Percentiles rank a stretch among this genome's conserved stretches.
Evolutionary conservation across 2,888 invertebrate species (phyloP).

Genomic region (Prosapia bicincta): DNA sequence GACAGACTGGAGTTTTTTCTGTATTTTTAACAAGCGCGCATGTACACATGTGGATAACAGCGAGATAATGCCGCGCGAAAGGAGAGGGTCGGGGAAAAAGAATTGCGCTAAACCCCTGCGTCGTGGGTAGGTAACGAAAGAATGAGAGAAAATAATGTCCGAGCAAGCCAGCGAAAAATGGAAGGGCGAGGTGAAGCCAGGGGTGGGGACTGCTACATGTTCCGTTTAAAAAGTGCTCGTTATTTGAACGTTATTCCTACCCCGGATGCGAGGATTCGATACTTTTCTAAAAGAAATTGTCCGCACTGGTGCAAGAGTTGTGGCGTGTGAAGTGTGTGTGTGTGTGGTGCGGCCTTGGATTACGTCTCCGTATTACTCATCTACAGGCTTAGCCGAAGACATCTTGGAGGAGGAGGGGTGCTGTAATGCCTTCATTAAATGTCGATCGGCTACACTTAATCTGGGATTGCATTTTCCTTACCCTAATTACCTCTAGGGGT

Average conservation of each 20-base stretch:
- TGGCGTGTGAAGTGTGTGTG: not conserved
- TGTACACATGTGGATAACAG: conserved; percentile 7
- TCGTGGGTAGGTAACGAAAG: conserved; percentile 25
- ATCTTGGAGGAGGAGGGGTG: not conserved
- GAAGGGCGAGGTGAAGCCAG: conserved; percentile 7
- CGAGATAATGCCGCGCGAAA: conserved; percentile 9
- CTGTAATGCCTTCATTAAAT: not conserved
- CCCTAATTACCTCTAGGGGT: not conserved
- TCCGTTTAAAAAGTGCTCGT: conserved; percentile 32
- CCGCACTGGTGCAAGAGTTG: not conserved
- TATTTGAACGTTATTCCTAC: conserved; percentile 25
- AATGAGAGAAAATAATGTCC: conserved; percentile 25
- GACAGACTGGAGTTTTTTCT: conserved; percentile 26
- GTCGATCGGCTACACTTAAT: not conserved
- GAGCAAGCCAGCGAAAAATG: conserved; percentile 16
- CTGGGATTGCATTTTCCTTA: not conserved
- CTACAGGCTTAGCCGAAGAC: not conserved
- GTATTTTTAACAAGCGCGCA: conserved; percentile 21
- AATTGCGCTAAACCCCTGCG: conserved; percentile 24
- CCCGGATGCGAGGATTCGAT: conserved; percentile 26
- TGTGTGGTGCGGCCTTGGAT: conserved; percentile 16
- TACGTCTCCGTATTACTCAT: conserved; percentile 16
- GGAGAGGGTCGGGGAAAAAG: conserved; percentile 15
- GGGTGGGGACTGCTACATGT: conserved; percentile 26
- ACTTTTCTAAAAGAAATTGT: conserved; percentile 18